A percentile compares a stretch with the other conserved stretches of the same genome.
Evolutionary conservation across 2,797 vertebrate genomes (phyloP).

Genomic region (Darevskia mixta): DNA sequence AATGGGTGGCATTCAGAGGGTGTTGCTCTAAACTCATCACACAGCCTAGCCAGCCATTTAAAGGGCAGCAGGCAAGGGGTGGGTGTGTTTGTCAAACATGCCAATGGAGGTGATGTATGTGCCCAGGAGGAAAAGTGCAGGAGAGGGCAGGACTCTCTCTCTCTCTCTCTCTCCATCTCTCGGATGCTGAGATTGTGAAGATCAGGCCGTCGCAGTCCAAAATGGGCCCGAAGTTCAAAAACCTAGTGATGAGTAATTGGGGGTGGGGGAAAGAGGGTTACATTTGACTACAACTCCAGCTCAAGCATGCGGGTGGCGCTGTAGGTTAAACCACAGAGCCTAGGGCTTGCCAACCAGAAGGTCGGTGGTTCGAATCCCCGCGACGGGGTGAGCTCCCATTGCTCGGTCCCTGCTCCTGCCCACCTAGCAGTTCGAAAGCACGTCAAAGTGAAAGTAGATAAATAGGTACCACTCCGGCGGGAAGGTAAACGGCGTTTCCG

Average conservation of each 20-base stretch:
- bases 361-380: too few species aligned
- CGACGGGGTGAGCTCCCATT: too few species aligned
- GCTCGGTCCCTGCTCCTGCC: too few species aligned
- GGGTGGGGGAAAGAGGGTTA: too few species aligned
- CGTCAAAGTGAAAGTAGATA: too few species aligned
- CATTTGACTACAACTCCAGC: neutral
- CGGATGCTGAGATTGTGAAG: neutral
- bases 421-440: too few species aligned
- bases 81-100: slow-evolving; percentile 37
- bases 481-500: too few species aligned
- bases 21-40: slow-evolving; percentile 21
- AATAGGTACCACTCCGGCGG: too few species aligned
- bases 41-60: slow-evolving; percentile 25
- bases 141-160: slow-evolving; percentile 15
- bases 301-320: too few species aligned
- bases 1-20: slow-evolving; percentile 29
- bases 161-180: slow-evolving; percentile 2
- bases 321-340: too few species aligned
- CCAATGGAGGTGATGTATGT: slow-evolving; percentile 39
- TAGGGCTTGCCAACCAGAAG: too few species aligned
- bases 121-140: neutral
- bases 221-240: neutral
- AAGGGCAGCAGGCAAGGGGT: slow-evolving; percentile 39
- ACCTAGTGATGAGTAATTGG: neutral
- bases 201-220: neutral